These are phyloP conservation scores for Cuculus canorus DNA, from an alignment of 2,797 vertebrate genomes.

Conservation along the genomic window DNA sequence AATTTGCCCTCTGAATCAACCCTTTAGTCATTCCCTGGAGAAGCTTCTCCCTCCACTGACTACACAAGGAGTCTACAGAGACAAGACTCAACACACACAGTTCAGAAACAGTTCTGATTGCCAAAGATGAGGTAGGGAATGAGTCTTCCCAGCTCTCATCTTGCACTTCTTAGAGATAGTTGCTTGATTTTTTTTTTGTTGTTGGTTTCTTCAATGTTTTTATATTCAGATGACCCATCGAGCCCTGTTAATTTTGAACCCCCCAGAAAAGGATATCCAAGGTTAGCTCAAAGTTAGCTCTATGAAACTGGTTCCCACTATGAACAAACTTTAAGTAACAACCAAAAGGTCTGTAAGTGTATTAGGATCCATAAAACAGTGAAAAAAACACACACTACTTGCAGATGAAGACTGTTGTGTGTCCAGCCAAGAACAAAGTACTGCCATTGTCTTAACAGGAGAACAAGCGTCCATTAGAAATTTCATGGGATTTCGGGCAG, in stretches of 20 bases:
- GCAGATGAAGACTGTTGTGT: not conserved
- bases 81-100: fast-evolving
- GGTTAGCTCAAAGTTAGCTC: not conserved
- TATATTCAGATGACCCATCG: not conserved
- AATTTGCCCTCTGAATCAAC: not conserved
- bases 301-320: not conserved
- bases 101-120: not conserved
- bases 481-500: not conserved
- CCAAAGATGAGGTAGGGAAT: not conserved
- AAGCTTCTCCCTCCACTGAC: not conserved
- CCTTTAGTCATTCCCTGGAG: not conserved
- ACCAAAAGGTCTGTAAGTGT: not conserved
- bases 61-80: not conserved
- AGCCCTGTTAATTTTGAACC: not conserved
- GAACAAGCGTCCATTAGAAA: not conserved
- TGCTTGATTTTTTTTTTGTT: not conserved
- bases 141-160: not conserved
- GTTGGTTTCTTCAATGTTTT: not conserved
- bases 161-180: not conserved
- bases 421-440: not conserved
- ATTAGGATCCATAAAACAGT: not conserved
- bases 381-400: not conserved
- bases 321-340: not conserved
- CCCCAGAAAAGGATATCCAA: not conserved
- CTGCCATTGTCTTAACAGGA: not conserved